phyloP scores from a whole-genome alignment of 2,888 invertebrate genomes.

The Calameuta idolon region DNA sequence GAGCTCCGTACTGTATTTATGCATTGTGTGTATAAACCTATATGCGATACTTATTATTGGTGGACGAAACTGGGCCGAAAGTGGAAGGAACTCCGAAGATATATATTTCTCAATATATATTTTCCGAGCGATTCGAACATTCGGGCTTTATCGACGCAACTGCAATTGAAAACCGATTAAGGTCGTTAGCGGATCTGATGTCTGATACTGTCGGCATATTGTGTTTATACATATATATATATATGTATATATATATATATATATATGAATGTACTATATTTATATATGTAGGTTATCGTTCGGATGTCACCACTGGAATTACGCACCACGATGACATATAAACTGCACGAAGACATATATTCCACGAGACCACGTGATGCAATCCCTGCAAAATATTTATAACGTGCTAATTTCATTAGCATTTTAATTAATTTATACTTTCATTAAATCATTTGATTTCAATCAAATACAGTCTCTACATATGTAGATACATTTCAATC shows the following conservation, averaged over 20 bases:
- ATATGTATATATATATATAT: too few relatives aligned
- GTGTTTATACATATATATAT: too few relatives aligned
- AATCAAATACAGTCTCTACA: not conserved
- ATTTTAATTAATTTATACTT: not conserved
- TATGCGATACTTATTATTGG: too few relatives aligned
- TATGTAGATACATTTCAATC: not conserved
- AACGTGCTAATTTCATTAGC: not conserved
- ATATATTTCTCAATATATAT: too few relatives aligned
- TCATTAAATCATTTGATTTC: not conserved
- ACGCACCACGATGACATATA: not conserved
- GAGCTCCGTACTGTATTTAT: too few relatives aligned
- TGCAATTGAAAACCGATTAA: slow-evolving; percentile 11
- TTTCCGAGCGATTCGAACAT: too few relatives aligned
- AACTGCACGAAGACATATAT: not conserved
- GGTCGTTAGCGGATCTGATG: not conserved
- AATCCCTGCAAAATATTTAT: not conserved
- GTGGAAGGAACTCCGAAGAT: too few relatives aligned
- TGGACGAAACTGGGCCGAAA: too few relatives aligned
- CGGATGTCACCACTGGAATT: not conserved
- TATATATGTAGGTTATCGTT: not conserved
- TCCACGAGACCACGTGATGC: not conserved
- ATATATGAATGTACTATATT: too few relatives aligned
- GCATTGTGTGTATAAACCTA: too few relatives aligned
- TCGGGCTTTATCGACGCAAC: not conserved
- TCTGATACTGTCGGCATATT: not conserved